Evolutionary conservation across 2,888 invertebrate genomes (phyloP).

Genomic region (Trilocha varians): DNA sequence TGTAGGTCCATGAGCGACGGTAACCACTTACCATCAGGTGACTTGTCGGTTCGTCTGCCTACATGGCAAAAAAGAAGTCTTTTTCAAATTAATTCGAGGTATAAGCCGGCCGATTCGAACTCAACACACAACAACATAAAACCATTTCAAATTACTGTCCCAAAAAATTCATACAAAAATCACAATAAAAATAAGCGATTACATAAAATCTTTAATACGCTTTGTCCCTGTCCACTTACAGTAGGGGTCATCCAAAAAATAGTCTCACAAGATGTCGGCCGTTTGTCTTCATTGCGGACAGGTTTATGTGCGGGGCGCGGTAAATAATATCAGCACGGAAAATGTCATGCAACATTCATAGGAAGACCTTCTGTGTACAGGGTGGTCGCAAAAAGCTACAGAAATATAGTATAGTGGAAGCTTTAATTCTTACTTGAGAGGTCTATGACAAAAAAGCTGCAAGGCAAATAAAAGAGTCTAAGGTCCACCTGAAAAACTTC

Average conservation of each 20-base stretch:
- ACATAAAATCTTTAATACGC: constrained; percentile 13
- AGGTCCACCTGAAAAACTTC: too few relatives aligned
- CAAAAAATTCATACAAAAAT: background rate
- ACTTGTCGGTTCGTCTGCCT: too few relatives aligned
- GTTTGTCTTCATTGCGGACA: constrained; percentile 64
- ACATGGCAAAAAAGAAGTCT: too few relatives aligned
- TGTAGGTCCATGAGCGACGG: too few relatives aligned
- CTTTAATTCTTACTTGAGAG: too few relatives aligned
- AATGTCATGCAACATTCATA: constrained; percentile 69
- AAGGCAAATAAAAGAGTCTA: too few relatives aligned
- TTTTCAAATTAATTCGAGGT: too few relatives aligned
- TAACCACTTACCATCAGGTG: too few relatives aligned
- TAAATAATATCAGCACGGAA: constrained; percentile 64
- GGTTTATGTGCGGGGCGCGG: constrained; percentile 60
- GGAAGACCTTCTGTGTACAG: constrained; percentile 32
- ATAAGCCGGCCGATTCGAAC: too few relatives aligned
- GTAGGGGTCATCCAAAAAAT: constrained; percentile 61
- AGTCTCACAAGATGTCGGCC: constrained; percentile 41
- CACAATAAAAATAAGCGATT: background rate
- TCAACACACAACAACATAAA: background rate
- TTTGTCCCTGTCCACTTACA: constrained; percentile 15
- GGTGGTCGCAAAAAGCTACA: constrained; percentile 13
- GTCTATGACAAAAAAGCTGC: too few relatives aligned
- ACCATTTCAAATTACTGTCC: background rate
- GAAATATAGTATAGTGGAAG: too few relatives aligned